Evolutionary conservation across 2,797 vertebrate genomes (phyloP).

Genomic region (Monodelphis domestica): DNA sequence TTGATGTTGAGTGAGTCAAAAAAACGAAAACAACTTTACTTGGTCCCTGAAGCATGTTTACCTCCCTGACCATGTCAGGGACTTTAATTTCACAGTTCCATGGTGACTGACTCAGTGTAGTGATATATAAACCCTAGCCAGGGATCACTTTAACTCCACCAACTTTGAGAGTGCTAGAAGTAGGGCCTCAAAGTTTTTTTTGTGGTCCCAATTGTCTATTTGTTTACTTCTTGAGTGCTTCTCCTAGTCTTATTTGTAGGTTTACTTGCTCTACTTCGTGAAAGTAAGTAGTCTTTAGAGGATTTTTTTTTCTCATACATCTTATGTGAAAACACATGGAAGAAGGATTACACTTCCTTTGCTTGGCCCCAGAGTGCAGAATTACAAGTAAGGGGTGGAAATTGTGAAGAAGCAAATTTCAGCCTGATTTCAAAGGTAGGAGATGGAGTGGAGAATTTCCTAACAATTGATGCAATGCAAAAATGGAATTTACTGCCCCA

Average conservation of each 20-base stretch:
- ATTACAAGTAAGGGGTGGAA: not conserved
- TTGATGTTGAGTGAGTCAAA: not conserved
- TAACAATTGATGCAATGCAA: not conserved
- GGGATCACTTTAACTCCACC: not conserved
- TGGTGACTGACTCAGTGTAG: not conserved
- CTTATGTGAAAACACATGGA: not conserved
- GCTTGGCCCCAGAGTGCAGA: not conserved
- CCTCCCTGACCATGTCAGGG: not conserved
- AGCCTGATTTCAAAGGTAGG: not conserved
- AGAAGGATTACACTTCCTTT: not conserved
- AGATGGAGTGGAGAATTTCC: not conserved
- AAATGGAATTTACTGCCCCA: not conserved
- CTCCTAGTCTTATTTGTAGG: not conserved
- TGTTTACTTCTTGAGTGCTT: not conserved
- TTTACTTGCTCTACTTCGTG: conserved; percentile 45
- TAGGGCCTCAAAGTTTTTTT: conserved; percentile 10
- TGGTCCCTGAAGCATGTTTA: not conserved
- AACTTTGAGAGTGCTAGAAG: not conserved
- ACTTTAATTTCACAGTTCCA: not conserved
- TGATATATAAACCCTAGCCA: not conserved
- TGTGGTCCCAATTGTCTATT: not conserved
- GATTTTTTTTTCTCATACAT: conserved; percentile 34
- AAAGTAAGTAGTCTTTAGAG: not conserved
- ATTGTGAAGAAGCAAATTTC: not conserved
- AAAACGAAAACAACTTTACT: not conserved